Conservation (phyloP, 2,888 invertebrate species). For the Scrobipalpa atriplicella region DNA sequence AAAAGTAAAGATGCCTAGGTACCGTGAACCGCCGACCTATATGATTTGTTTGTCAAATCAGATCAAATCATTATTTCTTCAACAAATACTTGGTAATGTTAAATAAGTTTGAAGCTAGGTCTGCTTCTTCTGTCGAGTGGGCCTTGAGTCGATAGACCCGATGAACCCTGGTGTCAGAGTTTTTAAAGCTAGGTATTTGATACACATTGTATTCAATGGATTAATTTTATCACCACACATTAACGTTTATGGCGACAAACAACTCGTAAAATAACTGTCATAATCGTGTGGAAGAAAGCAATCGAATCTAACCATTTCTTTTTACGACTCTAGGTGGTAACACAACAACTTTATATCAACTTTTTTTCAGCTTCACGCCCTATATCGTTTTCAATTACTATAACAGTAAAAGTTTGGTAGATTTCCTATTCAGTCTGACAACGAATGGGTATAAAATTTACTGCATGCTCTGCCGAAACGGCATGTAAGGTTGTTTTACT, state of each 20-base stretch:
- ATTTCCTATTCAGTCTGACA: slow-evolving; percentile 38
- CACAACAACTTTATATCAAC: slow-evolving; percentile 13
- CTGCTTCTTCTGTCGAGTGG: too few relatives aligned
- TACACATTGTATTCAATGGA: neutral
- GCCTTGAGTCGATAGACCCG: too few relatives aligned
- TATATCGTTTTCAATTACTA: slow-evolving; percentile 25
- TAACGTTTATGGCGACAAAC: neutral
- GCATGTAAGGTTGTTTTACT: slow-evolving; percentile 71
- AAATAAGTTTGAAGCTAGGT: too few relatives aligned
- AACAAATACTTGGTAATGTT: too few relatives aligned
- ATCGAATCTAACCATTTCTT: slow-evolving; percentile 12
- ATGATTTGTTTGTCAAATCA: too few relatives aligned
- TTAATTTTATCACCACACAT: slow-evolving; percentile 9
- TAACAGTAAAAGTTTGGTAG: slow-evolving; percentile 24
- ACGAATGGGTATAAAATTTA: slow-evolving; percentile 56
- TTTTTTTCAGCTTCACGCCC: slow-evolving; percentile 5
- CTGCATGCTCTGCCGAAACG: slow-evolving; percentile 62
- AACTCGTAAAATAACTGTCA: neutral
- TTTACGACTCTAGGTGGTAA: slow-evolving; percentile 16
- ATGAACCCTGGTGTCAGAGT: too few relatives aligned
- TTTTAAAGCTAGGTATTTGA: too few relatives aligned
- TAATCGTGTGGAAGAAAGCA: slow-evolving; percentile 16
- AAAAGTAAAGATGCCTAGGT: too few relatives aligned
- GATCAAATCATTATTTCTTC: too few relatives aligned
- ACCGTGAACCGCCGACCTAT: too few relatives aligned